A percentile compares a stretch with the other conserved stretches of the same genome.
Conservation (phyloP, 2,888 invertebrate genomes). For the Ptychoptera albimana region DNA sequence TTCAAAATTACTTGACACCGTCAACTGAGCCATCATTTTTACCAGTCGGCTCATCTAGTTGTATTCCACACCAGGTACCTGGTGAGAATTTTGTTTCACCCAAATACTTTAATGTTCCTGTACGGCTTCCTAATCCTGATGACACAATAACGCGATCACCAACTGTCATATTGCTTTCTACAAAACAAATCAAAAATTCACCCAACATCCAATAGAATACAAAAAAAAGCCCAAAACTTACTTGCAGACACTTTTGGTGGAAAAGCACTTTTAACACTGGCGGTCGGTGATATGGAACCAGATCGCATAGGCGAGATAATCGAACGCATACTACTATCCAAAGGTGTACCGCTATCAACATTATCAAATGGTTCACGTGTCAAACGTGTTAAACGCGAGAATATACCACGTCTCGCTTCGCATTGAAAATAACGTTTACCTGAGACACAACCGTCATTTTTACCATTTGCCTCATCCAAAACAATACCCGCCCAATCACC, state of each 20-base stretch:
- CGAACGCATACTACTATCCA: slow-evolving; percentile 13
- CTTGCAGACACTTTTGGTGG: slow-evolving; percentile 22
- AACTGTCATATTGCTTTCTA: slow-evolving; percentile 49
- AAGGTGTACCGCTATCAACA: slow-evolving; percentile 32
- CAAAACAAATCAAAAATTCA: neutral
- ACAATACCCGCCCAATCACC: slow-evolving; percentile 98
- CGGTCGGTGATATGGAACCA: slow-evolving; percentile 26
- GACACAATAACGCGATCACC: slow-evolving; percentile 87
- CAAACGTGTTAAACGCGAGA: slow-evolving; percentile 75
- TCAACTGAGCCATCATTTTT: slow-evolving; percentile 94
- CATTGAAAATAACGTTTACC: slow-evolving; percentile 90
- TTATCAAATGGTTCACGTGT: slow-evolving; percentile 52
- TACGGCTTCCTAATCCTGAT: slow-evolving; percentile 73
- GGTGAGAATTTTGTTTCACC: slow-evolving; percentile 81
- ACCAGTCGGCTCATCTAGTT: slow-evolving; percentile 82
- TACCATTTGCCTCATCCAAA: slow-evolving; percentile 87
- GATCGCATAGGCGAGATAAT: slow-evolving; percentile 27
- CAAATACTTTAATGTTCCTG: slow-evolving; percentile 70
- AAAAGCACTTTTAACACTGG: slow-evolving; percentile 24
- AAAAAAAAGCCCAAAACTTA: too few relatives aligned
- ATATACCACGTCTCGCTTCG: slow-evolving; percentile 81
- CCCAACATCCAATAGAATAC: neutral
- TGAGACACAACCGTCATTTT: slow-evolving; percentile 91
- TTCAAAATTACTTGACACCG: slow-evolving; percentile 57
- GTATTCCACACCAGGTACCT: slow-evolving; percentile 93